Conservation (phyloP, 2,888 invertebrate species). For the Apotomis capreana region DNA sequence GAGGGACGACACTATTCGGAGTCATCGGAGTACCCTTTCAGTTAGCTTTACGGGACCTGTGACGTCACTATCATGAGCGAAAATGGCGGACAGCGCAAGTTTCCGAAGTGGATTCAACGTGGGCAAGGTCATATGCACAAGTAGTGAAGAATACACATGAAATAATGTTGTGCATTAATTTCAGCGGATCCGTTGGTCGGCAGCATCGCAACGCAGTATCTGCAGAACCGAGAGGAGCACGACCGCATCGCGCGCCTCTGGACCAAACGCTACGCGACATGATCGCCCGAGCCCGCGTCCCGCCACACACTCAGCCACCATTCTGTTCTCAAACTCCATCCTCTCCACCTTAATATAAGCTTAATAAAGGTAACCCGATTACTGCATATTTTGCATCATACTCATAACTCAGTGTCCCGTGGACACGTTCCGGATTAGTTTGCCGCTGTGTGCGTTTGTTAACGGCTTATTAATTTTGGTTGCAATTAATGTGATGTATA, state of each 20-base stretch:
- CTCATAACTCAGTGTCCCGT: slow-evolving; percentile 42
- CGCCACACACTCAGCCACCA: slow-evolving; percentile 71
- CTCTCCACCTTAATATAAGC: slow-evolving; percentile 71
- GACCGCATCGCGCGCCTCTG: slow-evolving; percentile 99
- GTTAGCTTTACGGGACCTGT: too few species aligned
- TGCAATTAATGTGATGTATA: slow-evolving; percentile 73
- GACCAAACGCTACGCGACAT: slow-evolving; percentile 99
- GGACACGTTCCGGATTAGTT: slow-evolving; percentile 12
- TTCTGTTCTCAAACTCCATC: slow-evolving; percentile 76
- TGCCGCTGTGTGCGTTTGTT: slow-evolving; percentile 50
- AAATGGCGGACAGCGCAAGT: too few species aligned
- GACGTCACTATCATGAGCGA: too few species aligned
- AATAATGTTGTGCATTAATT: slow-evolving; percentile 55
- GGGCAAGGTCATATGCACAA: too few species aligned
- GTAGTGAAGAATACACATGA: slow-evolving; percentile 15
- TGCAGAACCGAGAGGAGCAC: slow-evolving; percentile 98
- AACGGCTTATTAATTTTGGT: slow-evolving; percentile 70
- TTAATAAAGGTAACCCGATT: slow-evolving; percentile 53
- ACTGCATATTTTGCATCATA: slow-evolving; percentile 54
- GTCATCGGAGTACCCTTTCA: too few species aligned
- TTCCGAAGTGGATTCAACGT: too few species aligned
- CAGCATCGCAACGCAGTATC: slow-evolving; percentile 98
- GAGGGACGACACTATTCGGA: too few species aligned
- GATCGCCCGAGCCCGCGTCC: slow-evolving; percentile 78
- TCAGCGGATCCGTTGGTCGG: slow-evolving; percentile 98